A percentile compares a stretch with the other conserved stretches of the same genome.
These are phyloP conservation scores for Microhierax caerulescens DNA, from an alignment of 2,797 vertebrate genomes.

Conservation along the genomic window DNA sequence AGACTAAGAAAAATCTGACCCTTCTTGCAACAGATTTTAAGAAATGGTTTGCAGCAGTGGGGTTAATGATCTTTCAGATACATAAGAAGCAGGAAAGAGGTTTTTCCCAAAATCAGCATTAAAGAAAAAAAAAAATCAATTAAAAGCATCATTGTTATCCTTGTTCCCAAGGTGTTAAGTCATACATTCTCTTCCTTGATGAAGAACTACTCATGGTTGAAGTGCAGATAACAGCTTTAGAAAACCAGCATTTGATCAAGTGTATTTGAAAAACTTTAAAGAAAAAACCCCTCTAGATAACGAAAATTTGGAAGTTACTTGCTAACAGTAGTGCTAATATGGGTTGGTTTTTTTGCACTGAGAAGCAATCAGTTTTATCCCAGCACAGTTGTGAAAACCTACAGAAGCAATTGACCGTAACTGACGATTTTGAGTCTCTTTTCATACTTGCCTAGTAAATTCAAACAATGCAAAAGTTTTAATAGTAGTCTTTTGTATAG, in stretches of 20 bases:
- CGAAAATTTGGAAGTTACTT: background rate
- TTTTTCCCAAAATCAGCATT: background rate
- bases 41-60: background rate
- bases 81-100: background rate
- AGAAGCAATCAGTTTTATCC: background rate
- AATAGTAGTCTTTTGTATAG: background rate
- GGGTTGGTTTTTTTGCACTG: background rate
- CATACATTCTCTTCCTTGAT: background rate
- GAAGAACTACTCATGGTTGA: background rate
- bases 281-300: background rate
- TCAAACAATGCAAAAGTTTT: background rate
- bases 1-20: background rate
- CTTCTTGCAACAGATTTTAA: background rate
- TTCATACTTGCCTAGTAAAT: background rate
- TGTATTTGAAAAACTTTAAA: background rate
- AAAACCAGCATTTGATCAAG: background rate
- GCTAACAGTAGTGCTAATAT: background rate
- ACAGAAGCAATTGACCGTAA: background rate
- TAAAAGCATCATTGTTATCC: background rate
- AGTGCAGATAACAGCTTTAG: background rate
- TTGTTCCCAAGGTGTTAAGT: background rate
- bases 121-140: background rate
- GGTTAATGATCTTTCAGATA: background rate
- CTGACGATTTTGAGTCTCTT: background rate
- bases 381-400: background rate